Percentiles rank a stretch among this genome's conserved stretches.
phyloP scores from a whole-genome alignment of 2,888 invertebrate genomes.

The Endotricha flammealis region DNA sequence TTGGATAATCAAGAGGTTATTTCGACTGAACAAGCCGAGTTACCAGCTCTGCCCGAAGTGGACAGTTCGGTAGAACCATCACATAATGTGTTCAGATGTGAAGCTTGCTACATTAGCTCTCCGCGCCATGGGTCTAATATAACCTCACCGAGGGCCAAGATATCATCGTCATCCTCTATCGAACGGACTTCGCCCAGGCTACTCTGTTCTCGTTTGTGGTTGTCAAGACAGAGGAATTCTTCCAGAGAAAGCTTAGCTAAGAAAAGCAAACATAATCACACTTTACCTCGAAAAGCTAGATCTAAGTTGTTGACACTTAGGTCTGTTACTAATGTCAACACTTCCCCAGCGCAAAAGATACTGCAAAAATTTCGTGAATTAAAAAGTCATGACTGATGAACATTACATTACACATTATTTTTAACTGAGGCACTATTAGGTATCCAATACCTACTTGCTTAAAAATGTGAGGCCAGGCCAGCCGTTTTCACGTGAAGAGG shows the following conservation, averaged over 20 bases:
- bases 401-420: too few relatives aligned
- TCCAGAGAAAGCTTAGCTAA: slow-evolving; percentile 29
- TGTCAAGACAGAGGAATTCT: slow-evolving; percentile 32
- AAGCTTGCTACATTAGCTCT: slow-evolving; percentile 51
- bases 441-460: too few relatives aligned
- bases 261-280: slow-evolving; percentile 15
- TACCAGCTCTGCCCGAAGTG: slow-evolving; percentile 46
- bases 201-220: slow-evolving; percentile 44
- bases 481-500: too few relatives aligned
- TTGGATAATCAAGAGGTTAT: slow-evolving; percentile 22
- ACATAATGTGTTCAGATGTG: slow-evolving; percentile 42
- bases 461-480: too few relatives aligned
- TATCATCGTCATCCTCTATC: slow-evolving; percentile 43
- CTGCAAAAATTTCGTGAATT: slow-evolving; percentile 51
- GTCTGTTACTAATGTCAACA: slow-evolving; percentile 34
- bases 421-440: too few relatives aligned
- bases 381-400: slow-evolving; percentile 33
- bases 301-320: slow-evolving; percentile 36
- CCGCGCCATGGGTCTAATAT: slow-evolving; percentile 42
- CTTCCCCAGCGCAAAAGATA: slow-evolving; percentile 48
- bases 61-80: slow-evolving; percentile 28
- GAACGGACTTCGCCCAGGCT: slow-evolving; percentile 42
- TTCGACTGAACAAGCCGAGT: slow-evolving; percentile 32
- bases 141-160: slow-evolving; percentile 33
- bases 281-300: slow-evolving; percentile 18